Conservation (phyloP, 2,888 invertebrate genomes). For the Ophion slaviceki region DNA sequence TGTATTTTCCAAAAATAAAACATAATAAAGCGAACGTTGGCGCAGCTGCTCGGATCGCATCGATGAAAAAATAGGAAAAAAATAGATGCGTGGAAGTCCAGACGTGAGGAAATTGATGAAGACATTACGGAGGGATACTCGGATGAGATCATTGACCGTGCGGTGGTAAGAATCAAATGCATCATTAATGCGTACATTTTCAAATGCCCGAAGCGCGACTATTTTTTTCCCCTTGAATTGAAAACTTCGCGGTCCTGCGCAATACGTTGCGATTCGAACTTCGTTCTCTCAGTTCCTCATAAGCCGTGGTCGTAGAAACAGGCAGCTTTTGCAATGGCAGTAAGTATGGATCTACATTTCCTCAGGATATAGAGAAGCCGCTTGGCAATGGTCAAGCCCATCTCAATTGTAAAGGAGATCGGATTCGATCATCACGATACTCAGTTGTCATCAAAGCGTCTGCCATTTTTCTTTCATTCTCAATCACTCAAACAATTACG, state of each 20-base stretch:
- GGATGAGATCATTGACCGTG: background rate
- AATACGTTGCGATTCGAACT: background rate
- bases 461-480: background rate
- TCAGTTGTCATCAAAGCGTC: too few species aligned
- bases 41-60: background rate
- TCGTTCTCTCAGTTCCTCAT: background rate
- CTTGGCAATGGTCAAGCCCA: background rate
- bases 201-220: background rate
- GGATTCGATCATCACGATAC: background rate
- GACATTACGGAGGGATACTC: background rate
- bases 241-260: constrained; percentile 8
- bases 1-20: background rate
- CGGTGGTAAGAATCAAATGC: background rate
- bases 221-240: background rate
- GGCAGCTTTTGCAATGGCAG: background rate
- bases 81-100: background rate
- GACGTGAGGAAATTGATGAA: background rate
- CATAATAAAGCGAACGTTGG: background rate
- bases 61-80: background rate
- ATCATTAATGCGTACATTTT: constrained; percentile 7
- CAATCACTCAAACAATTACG: background rate
- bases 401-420: background rate
- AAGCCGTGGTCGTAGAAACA: background rate
- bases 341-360: background rate
- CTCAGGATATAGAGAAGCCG: background rate